Evolutionary conservation across 2,797 vertebrate genomes (phyloP).

Genomic region (Setipinna tenuifilis): DNA sequence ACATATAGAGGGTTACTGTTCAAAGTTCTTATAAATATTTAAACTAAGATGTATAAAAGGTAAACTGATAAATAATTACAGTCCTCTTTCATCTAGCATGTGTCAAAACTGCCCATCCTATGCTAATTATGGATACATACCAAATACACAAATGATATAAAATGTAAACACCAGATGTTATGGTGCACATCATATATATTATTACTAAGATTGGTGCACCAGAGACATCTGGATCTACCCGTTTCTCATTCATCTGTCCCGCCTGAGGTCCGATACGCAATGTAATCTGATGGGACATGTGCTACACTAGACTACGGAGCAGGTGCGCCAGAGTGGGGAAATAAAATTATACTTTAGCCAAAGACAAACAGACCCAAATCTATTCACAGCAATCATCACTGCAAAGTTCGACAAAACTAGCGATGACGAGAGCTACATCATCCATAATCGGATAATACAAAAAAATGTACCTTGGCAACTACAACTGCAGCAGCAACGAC

Average conservation of each 20-base stretch:
- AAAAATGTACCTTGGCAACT: neutral
- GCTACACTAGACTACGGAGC: neutral
- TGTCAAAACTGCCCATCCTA: neutral
- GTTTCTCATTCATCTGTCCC: neutral
- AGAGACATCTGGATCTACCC: neutral
- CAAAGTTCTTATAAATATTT: neutral
- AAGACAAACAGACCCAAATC: neutral
- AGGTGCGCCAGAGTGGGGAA: neutral
- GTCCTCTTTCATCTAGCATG: neutral
- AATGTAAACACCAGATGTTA: neutral
- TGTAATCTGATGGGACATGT: neutral
- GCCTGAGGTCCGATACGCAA: neutral
- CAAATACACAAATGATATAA: no score
- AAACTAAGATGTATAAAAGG: neutral
- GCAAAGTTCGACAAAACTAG: neutral
- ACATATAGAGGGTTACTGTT: neutral
- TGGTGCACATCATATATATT: neutral
- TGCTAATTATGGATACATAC: no score
- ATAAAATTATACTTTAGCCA: neutral
- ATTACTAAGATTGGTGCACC: neutral
- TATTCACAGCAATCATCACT: neutral
- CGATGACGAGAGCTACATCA: neutral
- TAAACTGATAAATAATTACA: neutral
- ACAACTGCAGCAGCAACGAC: neutral
- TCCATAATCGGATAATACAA: neutral